Evolutionary conservation across 1,140 invertebrate genomes (phyloP), one percentile per base, ranked within the genome.

Genomic region (Eumeta japonica): DNA sequence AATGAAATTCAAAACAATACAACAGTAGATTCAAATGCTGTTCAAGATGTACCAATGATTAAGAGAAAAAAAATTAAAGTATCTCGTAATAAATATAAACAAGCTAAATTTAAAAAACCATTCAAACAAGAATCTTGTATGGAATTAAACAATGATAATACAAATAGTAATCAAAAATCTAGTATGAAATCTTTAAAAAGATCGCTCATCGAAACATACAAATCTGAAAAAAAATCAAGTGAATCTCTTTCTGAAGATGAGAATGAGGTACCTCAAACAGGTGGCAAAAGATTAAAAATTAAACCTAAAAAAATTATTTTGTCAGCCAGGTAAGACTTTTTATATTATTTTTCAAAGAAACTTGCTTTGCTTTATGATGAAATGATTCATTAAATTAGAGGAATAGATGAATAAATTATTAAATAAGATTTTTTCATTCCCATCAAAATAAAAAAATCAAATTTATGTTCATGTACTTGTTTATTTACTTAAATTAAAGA

Each of bases 211-310:
- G 60, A 68, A 38, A 41, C 55, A 11, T 58, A 58, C 3, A 35
- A 59, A 16, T 63, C 58, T 57, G 65, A 71, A 41, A 75, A 65
- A 57, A 65, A 48, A 39, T 62, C 68, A 56, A 59, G 67, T 28
- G 75, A 73, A 67, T 77, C 75, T 61, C 63, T 64, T 37, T 72
- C 65, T 29, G 75, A 77, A 42, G 71, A 66, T 39, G 75, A 77
- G 17, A 62, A 64, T 17, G 59, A 75, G 11, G 63, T 72, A 40
- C 55, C 58, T 3, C 49, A 58, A 10, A 55, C 52, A 4, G 60
- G 52, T 34, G 63, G 70, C 2, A 77, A 77, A 44, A 53, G 70
- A 28, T 49, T 73, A 17, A 76, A 77, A 57, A 67, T 62, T 39
- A 76, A 74, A 52, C 65, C 73, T 31, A 76, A 75, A 50, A 70